These are phyloP conservation scores for Drosophila parvula DNA, from an alignment of 1,140 invertebrate genomes.

Conservation along the genomic window DNA sequence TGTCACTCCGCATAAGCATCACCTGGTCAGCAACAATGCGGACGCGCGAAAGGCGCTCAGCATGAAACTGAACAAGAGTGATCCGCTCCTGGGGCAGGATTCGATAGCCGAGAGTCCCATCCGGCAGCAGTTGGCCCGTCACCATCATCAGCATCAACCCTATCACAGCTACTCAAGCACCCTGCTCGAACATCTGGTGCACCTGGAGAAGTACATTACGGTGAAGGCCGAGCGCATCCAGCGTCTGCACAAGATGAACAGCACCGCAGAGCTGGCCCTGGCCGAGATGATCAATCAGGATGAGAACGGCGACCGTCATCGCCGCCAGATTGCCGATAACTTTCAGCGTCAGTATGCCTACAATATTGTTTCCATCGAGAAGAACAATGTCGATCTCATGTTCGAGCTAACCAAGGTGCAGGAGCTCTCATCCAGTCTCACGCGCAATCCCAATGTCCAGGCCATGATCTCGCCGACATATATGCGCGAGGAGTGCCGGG, in stretches of 20 bases:
- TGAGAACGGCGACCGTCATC: conserved; percentile 47
- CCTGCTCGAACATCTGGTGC: conserved; percentile 93
- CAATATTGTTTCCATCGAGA: conserved; percentile 95
- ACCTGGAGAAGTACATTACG: conserved; percentile 93
- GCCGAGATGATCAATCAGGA: conserved; percentile 85
- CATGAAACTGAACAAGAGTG: conserved; percentile 84
- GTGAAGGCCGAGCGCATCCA: conserved; percentile 93
- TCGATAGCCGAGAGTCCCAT: conserved; percentile 69
- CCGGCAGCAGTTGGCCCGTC: conserved; percentile 52
- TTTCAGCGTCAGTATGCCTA: conserved; percentile 96
- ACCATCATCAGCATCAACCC: conserved; percentile 74
- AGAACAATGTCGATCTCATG: conserved; percentile 94
- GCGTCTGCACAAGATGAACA: conserved; percentile 94
- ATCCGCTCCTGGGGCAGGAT: conserved; percentile 85
- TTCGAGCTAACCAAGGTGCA: conserved; percentile 94
- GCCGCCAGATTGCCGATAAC: conserved; percentile 87
- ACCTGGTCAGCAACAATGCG: conserved; percentile 61
- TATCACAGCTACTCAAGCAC: conserved; percentile 91
- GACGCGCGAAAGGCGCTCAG: conserved; percentile 66
- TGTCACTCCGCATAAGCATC: conserved; percentile 46
- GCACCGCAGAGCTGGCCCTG: conserved; percentile 92
- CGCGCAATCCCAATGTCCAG: conserved; percentile 93
- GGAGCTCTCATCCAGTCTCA: conserved; percentile 93
- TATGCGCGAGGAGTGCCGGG: conserved; percentile 93
- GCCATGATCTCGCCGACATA: conserved; percentile 95